Base-by-base conservation (phyloP, 2,888 invertebrate species). In the Rhaphigaster nebulosa region DNA sequence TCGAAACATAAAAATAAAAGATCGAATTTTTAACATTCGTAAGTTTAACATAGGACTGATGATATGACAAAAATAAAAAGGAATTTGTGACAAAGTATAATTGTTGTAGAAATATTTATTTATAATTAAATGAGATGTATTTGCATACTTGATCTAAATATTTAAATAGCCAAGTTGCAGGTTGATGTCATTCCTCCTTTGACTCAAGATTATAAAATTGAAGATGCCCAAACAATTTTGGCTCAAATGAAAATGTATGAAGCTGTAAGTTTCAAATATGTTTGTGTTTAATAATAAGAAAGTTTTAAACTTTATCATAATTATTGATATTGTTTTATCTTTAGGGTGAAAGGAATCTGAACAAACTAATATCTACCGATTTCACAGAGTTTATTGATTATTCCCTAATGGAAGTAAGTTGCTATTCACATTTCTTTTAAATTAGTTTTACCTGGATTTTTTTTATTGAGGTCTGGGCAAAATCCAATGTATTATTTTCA, bases 161-260 rank as follows among this genome's bases (percentile, higher is more conserved):
- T 23, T 76, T 38, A 76, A 84, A 26, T 45, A 84, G 45, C 45
- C n/a, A 45, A 84, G 45, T 84, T 84, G 0, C 15, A 84, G 84
- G 45, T 45, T 4, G 45, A 84, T 15, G 41, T 50, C 15, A 38
- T 45, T 41, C 41, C 84, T n/a, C 5, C 45, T 45, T 15, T 45
- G 84, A 5, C 5, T 50, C 26, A 50, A 45, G 84, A 84, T 84
- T 84, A 84, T n/a, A n/a, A 84, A 45, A 84, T 84, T 38, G 84
- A 84, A 20, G 84, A 84, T n/a, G 45, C 84, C 3, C 45, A 84
- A n/a, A n/a, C 45, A 15, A 45, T 84, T 26, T 45, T 45, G n/a
- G 84, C 45, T 45, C 41, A n/a, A 84, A 45, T 84, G 45, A 50
- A 26, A 45, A 41, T 45, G 84, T 84, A 15, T n/a, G 84, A 84